phyloP scores from a whole-genome alignment of 2,797 vertebrate species.

The Lacerta agilis region DNA sequence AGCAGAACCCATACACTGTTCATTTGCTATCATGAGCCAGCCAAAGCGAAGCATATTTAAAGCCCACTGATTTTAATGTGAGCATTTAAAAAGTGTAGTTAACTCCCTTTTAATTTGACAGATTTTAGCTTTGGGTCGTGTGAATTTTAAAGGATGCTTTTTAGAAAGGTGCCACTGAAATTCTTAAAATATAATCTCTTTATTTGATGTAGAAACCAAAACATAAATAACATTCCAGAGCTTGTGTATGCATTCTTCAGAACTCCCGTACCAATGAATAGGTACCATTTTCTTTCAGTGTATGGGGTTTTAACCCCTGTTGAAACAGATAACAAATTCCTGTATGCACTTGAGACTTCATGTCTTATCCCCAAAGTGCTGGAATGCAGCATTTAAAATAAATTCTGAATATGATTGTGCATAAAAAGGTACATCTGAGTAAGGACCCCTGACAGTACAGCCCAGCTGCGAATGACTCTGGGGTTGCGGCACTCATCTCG shows the following conservation, averaged over 20 bases:
- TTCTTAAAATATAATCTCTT: not conserved
- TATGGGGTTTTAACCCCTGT: not conserved
- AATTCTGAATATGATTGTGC: not conserved
- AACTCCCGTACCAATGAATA: not conserved
- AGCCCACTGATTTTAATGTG: not conserved
- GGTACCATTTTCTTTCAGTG: not conserved
- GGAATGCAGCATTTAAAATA: not conserved
- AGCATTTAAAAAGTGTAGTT: not conserved
- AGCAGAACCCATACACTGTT: not conserved
- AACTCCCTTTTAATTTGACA: not conserved
- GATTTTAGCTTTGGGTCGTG: not conserved
- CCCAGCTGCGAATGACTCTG: too few relatives aligned
- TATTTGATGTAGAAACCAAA: not conserved
- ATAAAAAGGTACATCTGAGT: not conserved
- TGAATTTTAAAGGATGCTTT: not conserved
- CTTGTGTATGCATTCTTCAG: fast-evolving
- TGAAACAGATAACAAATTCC: not conserved
- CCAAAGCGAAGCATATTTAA: not conserved
- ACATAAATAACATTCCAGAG: not conserved
- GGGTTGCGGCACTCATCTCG: too few relatives aligned
- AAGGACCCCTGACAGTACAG: not conserved
- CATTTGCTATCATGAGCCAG: not conserved
- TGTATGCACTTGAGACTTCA: not conserved
- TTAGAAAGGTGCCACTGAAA: not conserved
- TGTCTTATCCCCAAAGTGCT: not conserved